A percentile compares a stretch with the other conserved stretches of the same genome.
Conservation (phyloP, 2,797 vertebrate species). For the Semaprochilodus insignis region DNA sequence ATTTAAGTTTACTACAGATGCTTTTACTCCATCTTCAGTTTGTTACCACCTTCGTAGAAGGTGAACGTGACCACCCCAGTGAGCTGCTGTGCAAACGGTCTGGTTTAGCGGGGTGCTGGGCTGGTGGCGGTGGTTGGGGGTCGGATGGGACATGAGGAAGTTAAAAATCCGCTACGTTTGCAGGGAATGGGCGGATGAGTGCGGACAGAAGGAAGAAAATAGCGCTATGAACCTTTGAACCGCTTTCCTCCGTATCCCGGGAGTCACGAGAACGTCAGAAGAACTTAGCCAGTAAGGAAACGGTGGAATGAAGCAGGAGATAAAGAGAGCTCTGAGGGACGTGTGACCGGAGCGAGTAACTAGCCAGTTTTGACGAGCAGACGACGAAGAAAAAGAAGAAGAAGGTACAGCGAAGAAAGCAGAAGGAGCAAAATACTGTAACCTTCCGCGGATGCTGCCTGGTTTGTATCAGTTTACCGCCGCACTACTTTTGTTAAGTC, state of each 20-base stretch:
- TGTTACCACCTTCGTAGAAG: background rate
- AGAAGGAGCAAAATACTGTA: conserved; percentile 13
- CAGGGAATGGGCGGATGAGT: conserved; percentile 64
- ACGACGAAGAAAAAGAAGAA: conserved; percentile 3
- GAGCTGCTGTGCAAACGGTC: background rate
- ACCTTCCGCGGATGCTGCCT: conserved; percentile 21
- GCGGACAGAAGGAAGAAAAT: conserved; percentile 62
- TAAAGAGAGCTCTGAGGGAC: background rate
- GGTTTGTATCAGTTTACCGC: conserved; percentile 35
- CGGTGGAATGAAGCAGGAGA: conserved; percentile 11
- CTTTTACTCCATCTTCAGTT: background rate
- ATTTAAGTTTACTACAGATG: too few species aligned
- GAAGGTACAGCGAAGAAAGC: background rate
- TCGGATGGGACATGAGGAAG: conserved; percentile 71
- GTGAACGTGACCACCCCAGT: background rate
- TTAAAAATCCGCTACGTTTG: conserved; percentile 74
- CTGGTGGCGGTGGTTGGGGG: too few species aligned
- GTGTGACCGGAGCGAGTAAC: background rate
- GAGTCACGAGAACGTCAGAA: conserved; percentile 77
- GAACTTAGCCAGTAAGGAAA: conserved; percentile 4
- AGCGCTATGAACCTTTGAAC: conserved; percentile 79
- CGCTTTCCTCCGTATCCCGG: conserved; percentile 60
- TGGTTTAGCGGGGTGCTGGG: background rate
- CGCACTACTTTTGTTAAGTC: background rate
- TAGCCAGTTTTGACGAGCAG: background rate